These are phyloP conservation scores for Pristionchus maxplancki DNA, from an alignment of 2,888 invertebrate species.

Conservation along the genomic window DNA sequence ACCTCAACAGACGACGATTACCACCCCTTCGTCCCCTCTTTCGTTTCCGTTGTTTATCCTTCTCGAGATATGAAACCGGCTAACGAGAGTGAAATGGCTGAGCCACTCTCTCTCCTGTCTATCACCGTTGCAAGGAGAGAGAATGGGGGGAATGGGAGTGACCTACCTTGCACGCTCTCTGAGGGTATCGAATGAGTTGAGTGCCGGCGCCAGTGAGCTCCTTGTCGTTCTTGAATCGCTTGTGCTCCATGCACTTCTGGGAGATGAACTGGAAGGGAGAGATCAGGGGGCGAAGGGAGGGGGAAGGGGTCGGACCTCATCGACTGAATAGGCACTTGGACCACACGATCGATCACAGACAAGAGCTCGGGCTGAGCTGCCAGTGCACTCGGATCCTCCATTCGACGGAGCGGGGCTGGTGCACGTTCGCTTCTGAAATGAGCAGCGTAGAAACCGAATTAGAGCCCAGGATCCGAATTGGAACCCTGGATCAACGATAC, in stretches of 20 bases:
- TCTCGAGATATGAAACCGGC: constrained; percentile 12
- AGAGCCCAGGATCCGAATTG: too few relatives aligned
- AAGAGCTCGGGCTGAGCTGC: constrained; percentile 68
- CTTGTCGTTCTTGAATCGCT: constrained; percentile 70
- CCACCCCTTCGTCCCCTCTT: background rate
- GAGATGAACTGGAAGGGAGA: constrained; percentile 66
- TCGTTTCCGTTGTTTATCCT: background rate
- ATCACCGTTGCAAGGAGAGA: background rate
- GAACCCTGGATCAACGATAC: constrained; percentile 1
- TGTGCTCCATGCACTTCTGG: constrained; percentile 73
- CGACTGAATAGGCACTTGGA: constrained; percentile 64
- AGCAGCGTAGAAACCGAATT: too few relatives aligned
- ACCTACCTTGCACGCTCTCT: constrained; percentile 76
- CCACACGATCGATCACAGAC: constrained; percentile 71
- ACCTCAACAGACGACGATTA: constrained; percentile 62
- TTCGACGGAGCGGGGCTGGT: constrained; percentile 74
- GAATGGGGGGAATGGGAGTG: background rate
- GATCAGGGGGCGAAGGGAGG: too few relatives aligned
- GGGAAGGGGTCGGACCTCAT: constrained; percentile 72
- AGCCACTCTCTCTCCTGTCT: background rate
- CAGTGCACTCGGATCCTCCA: constrained; percentile 75
- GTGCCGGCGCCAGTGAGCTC: constrained; percentile 76
- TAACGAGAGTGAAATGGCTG: constrained; percentile 26
- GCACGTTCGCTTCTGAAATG: constrained; percentile 64
- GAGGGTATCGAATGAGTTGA: constrained; percentile 75